Evolutionary conservation across 2,888 invertebrate genomes (phyloP), one percentile per base, ranked within the genome.

Genomic region (Melieria crassipennis): DNA sequence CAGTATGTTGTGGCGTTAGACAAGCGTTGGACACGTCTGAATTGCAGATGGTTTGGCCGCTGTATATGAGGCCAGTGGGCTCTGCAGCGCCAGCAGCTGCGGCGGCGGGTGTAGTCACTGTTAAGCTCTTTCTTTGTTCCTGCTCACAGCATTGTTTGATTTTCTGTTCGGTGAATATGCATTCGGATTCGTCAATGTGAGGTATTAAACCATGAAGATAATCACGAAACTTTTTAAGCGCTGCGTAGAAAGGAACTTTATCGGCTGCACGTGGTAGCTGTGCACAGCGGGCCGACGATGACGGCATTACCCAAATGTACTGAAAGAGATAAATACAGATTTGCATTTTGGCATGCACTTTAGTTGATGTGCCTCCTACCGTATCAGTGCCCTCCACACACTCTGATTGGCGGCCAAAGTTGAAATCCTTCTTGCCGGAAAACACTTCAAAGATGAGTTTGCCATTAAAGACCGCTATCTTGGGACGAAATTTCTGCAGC

Each of bases 231-330:
- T 97, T 97, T 87, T 96, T 97, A 61, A 98, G 90, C 67, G 97
- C 97, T 73, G 94, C 92, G 89, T 98, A 99, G 89, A 97, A 99
- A 77, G 98, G 98, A 73, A 99, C 96, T 89, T 99, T 99, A 89
- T 99, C 98, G 0, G 96, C 95, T 30, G 98, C 97, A 79, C 98
- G 91, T n/a, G 98, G 98, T 79, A 98, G 89, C 87, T 98, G 98
- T 55, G 98, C 97, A 89, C 97, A 98, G 67, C 98, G 91, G 65
- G 98, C 98, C 83, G 97, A 97, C 65, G 98, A 98, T 69, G 98
- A 98, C 76, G 98, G 98, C 98, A 98, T 98, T 85, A 99, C 98
- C 95, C 96, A 99, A 90, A 98, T 95, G 87, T 95, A 94, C 97
- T 98, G 89, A 11, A 89, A 89, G 64, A 60, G 45, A 68, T 63